phyloP scores from a whole-genome alignment of 2,797 vertebrate genomes.

The Valencia hispanica region DNA sequence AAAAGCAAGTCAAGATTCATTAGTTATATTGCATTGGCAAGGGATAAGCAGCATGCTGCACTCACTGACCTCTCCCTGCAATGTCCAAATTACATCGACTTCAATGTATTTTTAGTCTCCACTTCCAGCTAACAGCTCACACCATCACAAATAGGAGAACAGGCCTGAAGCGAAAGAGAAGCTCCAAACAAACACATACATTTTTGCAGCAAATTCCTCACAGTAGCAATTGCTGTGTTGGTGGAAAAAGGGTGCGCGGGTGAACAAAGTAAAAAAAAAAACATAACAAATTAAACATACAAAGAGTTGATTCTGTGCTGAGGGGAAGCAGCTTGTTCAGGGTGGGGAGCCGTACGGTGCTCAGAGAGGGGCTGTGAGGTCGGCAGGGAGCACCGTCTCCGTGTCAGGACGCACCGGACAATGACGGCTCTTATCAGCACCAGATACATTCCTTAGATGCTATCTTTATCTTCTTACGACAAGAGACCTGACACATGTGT shows the following conservation, averaged over 20 bases:
- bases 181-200: conserved; percentile 28
- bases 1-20: conserved; percentile 69
- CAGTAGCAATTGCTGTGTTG: conserved; percentile 6
- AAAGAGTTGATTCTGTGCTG: conserved; percentile 78
- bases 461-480: conserved; percentile 62
- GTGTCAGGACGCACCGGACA: conserved; percentile 49
- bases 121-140: conserved; percentile 50
- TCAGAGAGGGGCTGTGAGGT: conserved; percentile 69
- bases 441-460: conserved; percentile 58
- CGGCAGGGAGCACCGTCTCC: conserved; percentile 37
- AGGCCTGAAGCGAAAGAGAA: conserved; percentile 39
- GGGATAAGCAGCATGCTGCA: conserved; percentile 52
- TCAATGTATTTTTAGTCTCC: conserved; percentile 68
- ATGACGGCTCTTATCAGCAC: conserved; percentile 61
- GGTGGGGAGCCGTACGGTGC: conserved; percentile 35
- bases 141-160: conserved; percentile 28
- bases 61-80: conserved; percentile 51
- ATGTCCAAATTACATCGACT: conserved; percentile 68
- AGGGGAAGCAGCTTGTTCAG: conserved; percentile 60
- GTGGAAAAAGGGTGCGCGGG: conserved; percentile 50
- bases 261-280: conserved; percentile 64
- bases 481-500: conserved; percentile 47
- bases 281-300: conserved; percentile 76
- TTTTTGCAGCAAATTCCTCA: conserved; percentile 40
- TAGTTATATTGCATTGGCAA: conserved; percentile 64